Base-by-base conservation (phyloP, 2,888 invertebrate species). In the Lumbricus terrestris region DNA sequence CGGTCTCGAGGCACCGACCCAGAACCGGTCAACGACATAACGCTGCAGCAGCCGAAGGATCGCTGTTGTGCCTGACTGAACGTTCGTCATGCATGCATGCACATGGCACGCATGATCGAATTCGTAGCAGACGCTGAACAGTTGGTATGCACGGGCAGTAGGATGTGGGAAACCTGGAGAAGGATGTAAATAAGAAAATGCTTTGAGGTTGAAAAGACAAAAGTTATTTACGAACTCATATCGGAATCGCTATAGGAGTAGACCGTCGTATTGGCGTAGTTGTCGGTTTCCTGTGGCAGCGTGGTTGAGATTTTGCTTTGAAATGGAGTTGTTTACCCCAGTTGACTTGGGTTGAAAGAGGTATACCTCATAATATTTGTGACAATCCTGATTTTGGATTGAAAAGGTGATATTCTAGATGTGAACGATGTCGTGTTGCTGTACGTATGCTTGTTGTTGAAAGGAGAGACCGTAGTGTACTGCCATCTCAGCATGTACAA, bases 21-120 rank as follows among this genome's bases (percentile, higher is more conserved):
- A 33, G 88, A 34, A 40, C 37, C 88, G 33, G 88, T 35, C 85
- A 20, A 35, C 85, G 85, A 85, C 85, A 37, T 85, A 37, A 34
- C 83, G 34, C 40, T 40, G 40, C 40, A 11, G 15, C 85, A 85
- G n/a, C 69, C 8, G 69, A n/a, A 29, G 6, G 8, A 69, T 29
- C 69, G 69, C n/a, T n/a, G 69, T 69, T n/a, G 69, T 69, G n/a
- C 69, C 69, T 69, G 69, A n/a, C n/a, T 69, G 69, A 69, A 69
- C 69, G n/a, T n/a, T 69, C 0, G n/a, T n/a, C 8, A n/a, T n/a
- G 69, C n/a, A n/a, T n/a, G n/a, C n/a, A n/a, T n/a, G n/a, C n/a
- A n/a, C n/a, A n/a, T n/a, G n/a, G 8, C 8, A n/a, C 11, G 69
- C 11, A 69, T n/a, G 69, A 69, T 29, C n/a, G 69, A 69, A 69